phyloP scores from a whole-genome alignment of 2,113 vertebrate species.

The Seriola dumerili region DNA sequence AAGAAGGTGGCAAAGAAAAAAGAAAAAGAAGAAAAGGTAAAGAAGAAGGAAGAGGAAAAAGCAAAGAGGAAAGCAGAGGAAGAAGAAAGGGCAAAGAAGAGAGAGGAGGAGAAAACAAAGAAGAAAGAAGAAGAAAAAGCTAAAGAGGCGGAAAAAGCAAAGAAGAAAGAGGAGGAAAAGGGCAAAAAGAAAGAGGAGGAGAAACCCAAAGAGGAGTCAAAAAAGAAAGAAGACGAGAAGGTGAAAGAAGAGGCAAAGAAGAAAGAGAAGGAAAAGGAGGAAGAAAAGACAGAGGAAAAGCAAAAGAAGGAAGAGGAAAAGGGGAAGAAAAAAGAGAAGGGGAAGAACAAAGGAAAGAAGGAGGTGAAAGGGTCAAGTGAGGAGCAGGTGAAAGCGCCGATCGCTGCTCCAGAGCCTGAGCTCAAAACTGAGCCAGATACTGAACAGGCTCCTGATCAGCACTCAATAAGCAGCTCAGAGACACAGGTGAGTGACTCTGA shows the following conservation, averaged over 20 bases:
- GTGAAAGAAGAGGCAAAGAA: slow-evolving; percentile 38
- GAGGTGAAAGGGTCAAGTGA: slow-evolving; percentile 41
- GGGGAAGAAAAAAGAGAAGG: slow-evolving; percentile 55
- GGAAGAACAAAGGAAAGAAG: slow-evolving; percentile 64
- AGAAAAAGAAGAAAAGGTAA: slow-evolving; percentile 54
- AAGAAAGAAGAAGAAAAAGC: slow-evolving; percentile 31
- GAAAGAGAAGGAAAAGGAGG: slow-evolving; percentile 33
- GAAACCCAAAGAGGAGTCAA: slow-evolving; percentile 38
- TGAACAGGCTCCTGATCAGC: slow-evolving; percentile 88
- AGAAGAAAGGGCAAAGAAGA: slow-evolving; percentile 57
- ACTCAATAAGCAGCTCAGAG: slow-evolving; percentile 92
- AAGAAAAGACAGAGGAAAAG: not conserved
- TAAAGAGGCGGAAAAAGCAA: slow-evolving; percentile 4
- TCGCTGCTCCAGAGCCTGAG: slow-evolving; percentile 94
- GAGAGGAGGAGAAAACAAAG: slow-evolving; percentile 34
- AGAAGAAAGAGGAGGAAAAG: slow-evolving; percentile 21
- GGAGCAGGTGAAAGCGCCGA: slow-evolving; percentile 89
- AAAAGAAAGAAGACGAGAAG: slow-evolving; percentile 43
- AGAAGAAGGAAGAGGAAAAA: slow-evolving; percentile 66
- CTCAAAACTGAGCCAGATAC: slow-evolving; percentile 89
- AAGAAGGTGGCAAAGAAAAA: slow-evolving; percentile 57
- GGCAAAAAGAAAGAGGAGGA: slow-evolving; percentile 47
- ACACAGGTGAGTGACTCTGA: slow-evolving; percentile 87
- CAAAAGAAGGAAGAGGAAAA: slow-evolving; percentile 22
- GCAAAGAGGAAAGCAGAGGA: slow-evolving; percentile 56